phyloP scores from a whole-genome alignment of 1,140 invertebrate genomes.

The Drosophila kurseongensis region DNA sequence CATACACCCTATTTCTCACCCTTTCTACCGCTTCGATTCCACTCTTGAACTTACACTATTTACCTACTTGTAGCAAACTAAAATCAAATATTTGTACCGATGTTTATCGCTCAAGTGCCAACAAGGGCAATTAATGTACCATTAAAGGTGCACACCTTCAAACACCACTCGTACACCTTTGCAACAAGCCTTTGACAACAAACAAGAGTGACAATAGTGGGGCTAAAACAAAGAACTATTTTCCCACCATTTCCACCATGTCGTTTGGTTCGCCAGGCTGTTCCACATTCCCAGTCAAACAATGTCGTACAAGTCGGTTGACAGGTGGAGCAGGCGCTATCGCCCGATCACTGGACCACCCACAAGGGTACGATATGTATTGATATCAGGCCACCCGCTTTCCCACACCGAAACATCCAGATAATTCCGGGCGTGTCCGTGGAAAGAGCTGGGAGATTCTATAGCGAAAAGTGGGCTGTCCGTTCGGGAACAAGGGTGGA shows the following conservation, averaged over 20 bases:
- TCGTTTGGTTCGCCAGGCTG: conserved; percentile 4
- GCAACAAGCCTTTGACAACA: conserved; percentile 75
- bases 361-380: neutral
- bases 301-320: conserved; percentile 54
- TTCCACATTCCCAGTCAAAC: conserved; percentile 42
- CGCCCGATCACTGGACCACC: conserved; percentile 44
- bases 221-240: conserved; percentile 35
- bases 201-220: conserved; percentile 39
- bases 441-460: conserved; percentile 26
- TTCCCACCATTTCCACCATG: conserved; percentile 27
- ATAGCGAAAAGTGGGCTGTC: conserved; percentile 38
- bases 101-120: conserved; percentile 78
- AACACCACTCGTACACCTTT: conserved; percentile 27
- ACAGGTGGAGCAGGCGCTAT: conserved; percentile 68
- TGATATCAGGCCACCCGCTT: conserved; percentile 6
- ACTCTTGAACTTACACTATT: conserved; percentile 59
- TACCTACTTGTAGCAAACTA: conserved; percentile 74
- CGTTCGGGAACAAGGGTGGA: conserved; percentile 22
- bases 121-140: conserved; percentile 81
- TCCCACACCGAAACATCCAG: conserved; percentile 23
- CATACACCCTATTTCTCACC: conserved; percentile 4
- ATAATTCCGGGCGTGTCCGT: conserved; percentile 25
- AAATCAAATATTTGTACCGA: conserved; percentile 81
- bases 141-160: conserved; percentile 67
- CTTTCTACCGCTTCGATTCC: conserved; percentile 15